phyloP scores from a whole-genome alignment of 2,888 invertebrate species.

The Tenthredo notha region DNA sequence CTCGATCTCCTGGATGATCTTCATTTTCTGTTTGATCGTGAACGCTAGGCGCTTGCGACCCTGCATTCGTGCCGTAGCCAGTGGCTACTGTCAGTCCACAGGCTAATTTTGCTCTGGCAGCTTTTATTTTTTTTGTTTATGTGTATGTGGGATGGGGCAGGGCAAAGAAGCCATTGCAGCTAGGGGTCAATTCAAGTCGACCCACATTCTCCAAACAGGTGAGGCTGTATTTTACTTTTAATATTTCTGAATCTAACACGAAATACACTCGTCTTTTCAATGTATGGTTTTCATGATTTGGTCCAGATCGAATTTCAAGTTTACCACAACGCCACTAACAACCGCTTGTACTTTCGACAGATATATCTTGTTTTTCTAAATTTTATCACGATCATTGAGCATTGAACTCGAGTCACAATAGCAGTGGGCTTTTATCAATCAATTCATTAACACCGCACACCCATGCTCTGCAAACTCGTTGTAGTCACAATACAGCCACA shows the following conservation, averaged over 20 bases:
- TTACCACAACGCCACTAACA: conserved; percentile 11
- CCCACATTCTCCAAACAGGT: conserved; percentile 33
- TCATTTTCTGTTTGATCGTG: conserved; percentile 83
- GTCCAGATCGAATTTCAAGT: not conserved
- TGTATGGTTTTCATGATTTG: not conserved
- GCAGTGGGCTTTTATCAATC: conserved; percentile 14
- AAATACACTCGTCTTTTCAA: not conserved
- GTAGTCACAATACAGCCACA: conserved; percentile 37
- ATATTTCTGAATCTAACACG: not conserved
- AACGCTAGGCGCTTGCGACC: conserved; percentile 82
- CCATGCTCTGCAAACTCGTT: conserved; percentile 36
- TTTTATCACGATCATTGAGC: conserved; percentile 23
- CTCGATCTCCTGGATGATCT: conserved; percentile 82
- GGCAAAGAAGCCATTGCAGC: conserved; percentile 56
- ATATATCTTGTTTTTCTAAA: conserved; percentile 15
- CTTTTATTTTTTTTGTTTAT: conserved; percentile 55
- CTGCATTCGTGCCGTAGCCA: conserved; percentile 74
- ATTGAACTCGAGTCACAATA: conserved; percentile 7
- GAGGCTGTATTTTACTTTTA: conserved; percentile 39
- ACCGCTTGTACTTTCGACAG: not conserved
- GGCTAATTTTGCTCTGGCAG: conserved; percentile 62
- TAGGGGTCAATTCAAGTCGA: conserved; percentile 52
- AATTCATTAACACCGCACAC: conserved; percentile 40
- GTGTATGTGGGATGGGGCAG: conserved; percentile 53
- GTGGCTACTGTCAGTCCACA: conserved; percentile 66